A percentile compares a stretch with the other conserved stretches of the same genome.
These are phyloP conservation scores for Caenorhabditis briggsae DNA, from an alignment of 1,140 invertebrate genomes.

Conservation along the genomic window DNA sequence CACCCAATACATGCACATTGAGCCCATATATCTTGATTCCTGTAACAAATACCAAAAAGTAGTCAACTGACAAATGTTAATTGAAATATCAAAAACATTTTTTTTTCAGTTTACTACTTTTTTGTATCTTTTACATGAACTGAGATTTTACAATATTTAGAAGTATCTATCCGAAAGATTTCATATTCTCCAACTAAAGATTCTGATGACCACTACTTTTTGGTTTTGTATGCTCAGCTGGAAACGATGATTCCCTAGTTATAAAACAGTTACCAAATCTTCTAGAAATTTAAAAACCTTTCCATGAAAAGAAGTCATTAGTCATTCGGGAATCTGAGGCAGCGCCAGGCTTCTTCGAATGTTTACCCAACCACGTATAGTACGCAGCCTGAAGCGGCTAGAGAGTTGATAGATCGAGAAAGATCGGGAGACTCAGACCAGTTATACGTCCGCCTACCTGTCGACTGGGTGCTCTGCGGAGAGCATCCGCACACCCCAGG, in stretches of 20 bases:
- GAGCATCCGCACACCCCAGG: constrained; percentile 39
- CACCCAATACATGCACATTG: too few relatives aligned
- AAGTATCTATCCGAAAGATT: too few relatives aligned
- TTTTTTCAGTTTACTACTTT: too few relatives aligned
- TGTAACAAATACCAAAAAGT: too few relatives aligned
- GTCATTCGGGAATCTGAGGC: constrained; percentile 30
- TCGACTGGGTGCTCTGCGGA: neutral
- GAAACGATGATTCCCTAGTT: neutral
- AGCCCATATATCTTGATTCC: too few relatives aligned
- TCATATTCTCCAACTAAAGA: too few relatives aligned
- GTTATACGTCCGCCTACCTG: constrained; percentile 50
- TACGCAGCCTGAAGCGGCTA: constrained; percentile 42
- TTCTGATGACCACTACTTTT: too few relatives aligned
- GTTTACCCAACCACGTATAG: constrained; percentile 45
- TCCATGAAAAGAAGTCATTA: constrained; percentile 25
- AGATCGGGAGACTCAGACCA: constrained; percentile 29
- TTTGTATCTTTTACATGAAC: too few relatives aligned
- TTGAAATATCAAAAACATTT: too few relatives aligned
- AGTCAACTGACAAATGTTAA: too few relatives aligned
- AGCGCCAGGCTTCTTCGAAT: constrained; percentile 27
- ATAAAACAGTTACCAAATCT: neutral
- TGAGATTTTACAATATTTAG: too few relatives aligned
- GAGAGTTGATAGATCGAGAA: neutral
- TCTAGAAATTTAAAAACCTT: neutral
- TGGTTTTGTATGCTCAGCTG: too few relatives aligned